Base-by-base conservation (phyloP, 1,140 invertebrate genomes). In the Macrobrachium nipponense region DNA sequence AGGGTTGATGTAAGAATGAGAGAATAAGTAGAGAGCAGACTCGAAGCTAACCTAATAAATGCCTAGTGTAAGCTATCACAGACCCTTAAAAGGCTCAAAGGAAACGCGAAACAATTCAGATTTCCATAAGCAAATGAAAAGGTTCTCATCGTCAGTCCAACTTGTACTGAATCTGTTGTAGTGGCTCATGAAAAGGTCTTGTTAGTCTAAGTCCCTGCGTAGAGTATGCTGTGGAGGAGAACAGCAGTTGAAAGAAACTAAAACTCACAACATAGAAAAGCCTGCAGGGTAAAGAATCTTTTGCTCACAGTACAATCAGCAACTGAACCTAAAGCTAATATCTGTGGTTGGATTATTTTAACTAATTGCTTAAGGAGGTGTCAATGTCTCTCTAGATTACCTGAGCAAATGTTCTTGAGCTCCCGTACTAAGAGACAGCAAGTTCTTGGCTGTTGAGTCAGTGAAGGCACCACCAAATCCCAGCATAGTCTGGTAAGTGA, bases 381-480 rank as follows among this genome's bases (percentile, higher is more conserved):
- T 61, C 51, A 60, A 17, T 60, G n/a, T 60, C 18, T 75, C 2
- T 75, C 11, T 75, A 3, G 14, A n/a, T 90, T 89, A 89, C 91
- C 91, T 11, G 51, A 96, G 91, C 4, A 97, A 89, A 66, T 93
- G 91, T 44, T 94, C 90, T 90, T 94, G 93, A 0, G 94, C 89
- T 3, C 88, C 82, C 15, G 90, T 61, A 7, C 93, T 92, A 14
- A 97, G 91, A 7, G 91, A 93, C 2, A 92, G 91, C 84, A 97
- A 94, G 89, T 97, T 95, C n/a, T 96, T 94, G 0, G 94, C 94
- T 3, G 95, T 94, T 0, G 97, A 91, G 91, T 98, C 97, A 0
- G 97, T 98, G 87, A 97, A 96, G 1, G 97, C 95, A 18, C 95
- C 96, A 0, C 97, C 97, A 90, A 97, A 98, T 0, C 97, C 97